Evolutionary conservation across 2,888 invertebrate species (phyloP), one percentile per base, ranked within the genome.

Genomic region (Silvanus unidentatus): DNA sequence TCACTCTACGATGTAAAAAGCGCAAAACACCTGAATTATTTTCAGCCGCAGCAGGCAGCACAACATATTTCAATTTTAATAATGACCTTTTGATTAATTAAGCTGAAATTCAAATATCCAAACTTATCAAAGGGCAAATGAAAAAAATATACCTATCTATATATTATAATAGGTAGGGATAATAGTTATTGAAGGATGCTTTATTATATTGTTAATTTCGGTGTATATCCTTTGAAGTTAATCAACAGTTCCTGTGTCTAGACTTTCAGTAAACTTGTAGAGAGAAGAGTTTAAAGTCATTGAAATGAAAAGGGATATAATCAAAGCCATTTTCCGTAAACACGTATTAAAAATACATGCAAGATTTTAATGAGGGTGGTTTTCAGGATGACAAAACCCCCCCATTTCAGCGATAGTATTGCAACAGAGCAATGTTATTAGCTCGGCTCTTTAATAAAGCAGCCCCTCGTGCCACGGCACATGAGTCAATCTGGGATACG

Each of bases 401-500:
- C 37, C n/a, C 4, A 15, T 8, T 5, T 32, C 3, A n/a, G 6
- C 3, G 6, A 12, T n/a, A 12, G 15, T n/a, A 37, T 9, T 15
- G 37, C 37, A 37, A 37, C 16, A 13, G 37, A 37, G 15, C n/a
- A 40, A 13, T 30, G 40, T 40, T 59, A 57, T 63, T 63, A 62
- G 60, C 60, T 42, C 47, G 54, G 54, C 51, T 59, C 57, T 59
- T 60, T 62, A 62, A 62, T 62, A 62, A 62, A 60, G 48, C 52
- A 45, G 56, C 60, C 59, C 60, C 53, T 47, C 42, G 35, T 41
- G 35, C 42, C 38, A 41, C 42, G 37, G n/a, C n/a, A n/a, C 43
- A 62, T 68, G 70, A 71, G 67, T 72, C 71, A 71, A 71, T 71
- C 71, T 70, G 71, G 70, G 70, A 70, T 71, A 71, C 70, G 71